A percentile compares a stretch with the other conserved stretches of the same genome.
Conservation (phyloP, 1,140 invertebrate species). For the Calosoma granatense region DNA sequence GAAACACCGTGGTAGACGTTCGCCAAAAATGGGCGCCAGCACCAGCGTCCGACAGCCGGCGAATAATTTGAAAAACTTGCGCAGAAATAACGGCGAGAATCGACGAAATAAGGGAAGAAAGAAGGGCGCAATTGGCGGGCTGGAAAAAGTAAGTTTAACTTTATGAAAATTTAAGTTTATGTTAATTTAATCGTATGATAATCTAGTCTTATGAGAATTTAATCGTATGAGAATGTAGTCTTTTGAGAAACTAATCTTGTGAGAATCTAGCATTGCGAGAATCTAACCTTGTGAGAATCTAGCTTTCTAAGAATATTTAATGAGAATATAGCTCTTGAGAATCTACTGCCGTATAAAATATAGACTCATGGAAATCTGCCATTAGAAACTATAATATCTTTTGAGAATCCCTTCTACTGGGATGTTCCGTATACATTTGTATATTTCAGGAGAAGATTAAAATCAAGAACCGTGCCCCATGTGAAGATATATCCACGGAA, state of each 20-base stretch:
- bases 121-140: constrained; percentile 21
- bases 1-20: not conserved
- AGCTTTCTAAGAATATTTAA: no score
- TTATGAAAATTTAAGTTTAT: not conserved
- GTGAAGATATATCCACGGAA: constrained; percentile 47
- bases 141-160: constrained; percentile 19
- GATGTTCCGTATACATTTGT: no score
- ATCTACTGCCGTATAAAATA: no score
- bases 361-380: no score
- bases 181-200: no score
- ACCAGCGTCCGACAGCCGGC: constrained; percentile 25
- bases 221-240: no score
- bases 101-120: constrained; percentile 15
- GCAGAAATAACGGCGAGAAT: not conserved
- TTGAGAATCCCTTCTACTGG: no score
- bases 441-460: constrained; percentile 18
- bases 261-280: no score
- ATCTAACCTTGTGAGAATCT: no score
- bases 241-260: not conserved
- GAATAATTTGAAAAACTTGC: constrained; percentile 1
- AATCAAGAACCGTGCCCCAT: constrained; percentile 34
- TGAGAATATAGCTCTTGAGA: no score
- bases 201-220: no score
- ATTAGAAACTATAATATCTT: no score
- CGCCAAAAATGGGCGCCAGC: constrained; percentile 21